Conservation (phyloP, 2,888 invertebrate species). For the Galerucella calmariensis region DNA sequence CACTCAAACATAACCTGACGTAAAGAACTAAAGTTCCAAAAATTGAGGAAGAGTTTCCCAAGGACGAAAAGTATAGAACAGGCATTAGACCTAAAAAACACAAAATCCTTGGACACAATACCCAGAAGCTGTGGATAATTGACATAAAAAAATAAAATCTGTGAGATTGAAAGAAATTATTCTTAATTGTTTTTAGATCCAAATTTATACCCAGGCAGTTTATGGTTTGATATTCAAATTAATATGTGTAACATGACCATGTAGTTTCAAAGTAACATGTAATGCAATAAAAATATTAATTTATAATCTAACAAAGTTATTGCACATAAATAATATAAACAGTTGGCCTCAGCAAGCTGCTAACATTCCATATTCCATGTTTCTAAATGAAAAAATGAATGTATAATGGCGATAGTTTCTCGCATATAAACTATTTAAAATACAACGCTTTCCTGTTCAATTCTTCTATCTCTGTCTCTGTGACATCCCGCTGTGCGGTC, state of each 20-base stretch:
- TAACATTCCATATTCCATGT: conserved; percentile 28
- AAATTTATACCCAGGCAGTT: background rate
- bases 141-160: too few relatives aligned
- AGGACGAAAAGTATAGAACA: too few relatives aligned
- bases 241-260: background rate
- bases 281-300: background rate
- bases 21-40: too few relatives aligned
- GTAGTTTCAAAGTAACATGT: background rate
- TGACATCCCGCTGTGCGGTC: conserved; percentile 51
- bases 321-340: background rate
- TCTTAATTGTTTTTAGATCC: too few relatives aligned
- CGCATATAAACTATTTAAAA: conserved; percentile 52
- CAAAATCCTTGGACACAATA: too few relatives aligned
- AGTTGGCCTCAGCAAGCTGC: background rate
- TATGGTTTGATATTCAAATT: background rate
- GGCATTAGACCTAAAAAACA: too few relatives aligned
- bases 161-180: too few relatives aligned
- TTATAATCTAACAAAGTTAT: background rate
- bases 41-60: too few relatives aligned
- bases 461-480: conserved; percentile 47
- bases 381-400: conserved; percentile 42
- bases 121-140: too few relatives aligned
- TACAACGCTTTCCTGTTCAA: conserved; percentile 53
- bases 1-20: too few relatives aligned
- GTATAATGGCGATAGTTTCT: conserved; percentile 46